These are phyloP conservation scores for Periplaneta americana DNA, from an alignment of 1,140 invertebrate genomes.

Conservation along the genomic window DNA sequence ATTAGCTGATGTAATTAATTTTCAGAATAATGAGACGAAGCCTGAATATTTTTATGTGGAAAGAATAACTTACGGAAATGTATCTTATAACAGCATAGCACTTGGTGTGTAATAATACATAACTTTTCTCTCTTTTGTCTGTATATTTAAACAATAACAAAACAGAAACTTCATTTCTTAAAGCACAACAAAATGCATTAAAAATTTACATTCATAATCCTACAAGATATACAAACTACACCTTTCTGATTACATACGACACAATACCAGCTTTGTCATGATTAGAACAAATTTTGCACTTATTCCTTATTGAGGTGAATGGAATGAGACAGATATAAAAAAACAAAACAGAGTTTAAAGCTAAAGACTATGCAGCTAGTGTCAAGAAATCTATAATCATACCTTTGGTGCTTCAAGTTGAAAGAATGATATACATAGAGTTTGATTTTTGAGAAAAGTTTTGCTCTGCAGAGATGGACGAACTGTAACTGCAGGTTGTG, in stretches of 20 bases:
- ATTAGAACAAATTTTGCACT: not conserved
- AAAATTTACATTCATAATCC: not conserved
- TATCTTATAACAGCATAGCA: too few species aligned
- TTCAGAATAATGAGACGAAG: too few species aligned
- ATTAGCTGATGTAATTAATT: too few species aligned
- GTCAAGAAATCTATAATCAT: not conserved
- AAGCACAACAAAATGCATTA: not conserved
- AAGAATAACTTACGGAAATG: too few species aligned
- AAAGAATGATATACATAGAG: not conserved
- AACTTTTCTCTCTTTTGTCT: not conserved
- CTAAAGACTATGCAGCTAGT: not conserved
- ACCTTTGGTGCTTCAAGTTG: not conserved
- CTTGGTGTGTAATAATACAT: too few species aligned
- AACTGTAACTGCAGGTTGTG: too few species aligned
- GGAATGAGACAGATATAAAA: not conserved
- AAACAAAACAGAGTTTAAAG: not conserved
- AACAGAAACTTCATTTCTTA: too few species aligned
- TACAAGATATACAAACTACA: not conserved
- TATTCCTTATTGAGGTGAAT: not conserved
- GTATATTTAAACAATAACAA: not conserved
- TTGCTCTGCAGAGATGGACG: too few species aligned
- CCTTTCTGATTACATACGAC: not conserved
- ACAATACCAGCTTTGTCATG: not conserved
- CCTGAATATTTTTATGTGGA: too few species aligned
- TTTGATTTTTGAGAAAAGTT: not conserved